Evolutionary conservation across 2,113 vertebrate genomes (phyloP).

Genomic region (Falco punctatus): DNA sequence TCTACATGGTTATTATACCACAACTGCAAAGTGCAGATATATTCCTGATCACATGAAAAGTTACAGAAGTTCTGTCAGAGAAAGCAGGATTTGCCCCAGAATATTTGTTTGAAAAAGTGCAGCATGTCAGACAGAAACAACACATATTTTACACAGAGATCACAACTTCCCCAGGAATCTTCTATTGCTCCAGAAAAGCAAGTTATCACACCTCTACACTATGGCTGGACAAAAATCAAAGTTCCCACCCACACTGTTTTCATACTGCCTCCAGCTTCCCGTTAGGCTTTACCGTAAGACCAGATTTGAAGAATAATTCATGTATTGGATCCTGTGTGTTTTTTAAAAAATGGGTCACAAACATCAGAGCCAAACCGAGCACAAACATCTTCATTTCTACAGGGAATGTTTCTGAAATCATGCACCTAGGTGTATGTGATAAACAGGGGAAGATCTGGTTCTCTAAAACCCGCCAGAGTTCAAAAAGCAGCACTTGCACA

Average conservation of each 20-base stretch:
- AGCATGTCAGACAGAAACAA: not conserved
- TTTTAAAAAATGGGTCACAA: not conserved
- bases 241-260: not conserved
- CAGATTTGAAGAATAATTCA: not conserved
- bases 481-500: not conserved
- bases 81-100: not conserved
- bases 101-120: not conserved
- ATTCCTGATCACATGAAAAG: not conserved
- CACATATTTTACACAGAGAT: not conserved
- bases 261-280: not conserved
- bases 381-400: not conserved
- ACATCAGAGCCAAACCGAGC: not conserved
- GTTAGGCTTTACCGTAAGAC: not conserved
- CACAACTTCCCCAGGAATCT: not conserved
- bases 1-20: not conserved
- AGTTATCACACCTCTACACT: not conserved
- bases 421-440: not conserved
- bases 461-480: not conserved
- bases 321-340: not conserved
- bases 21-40: not conserved
- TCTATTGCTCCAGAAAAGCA: not conserved
- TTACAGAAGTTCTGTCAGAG: not conserved
- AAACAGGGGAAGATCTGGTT: not conserved
- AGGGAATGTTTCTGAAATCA: not conserved
- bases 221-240: not conserved